phyloP scores from a whole-genome alignment of 2,113 vertebrate species.

The Eira barbara region DNA sequence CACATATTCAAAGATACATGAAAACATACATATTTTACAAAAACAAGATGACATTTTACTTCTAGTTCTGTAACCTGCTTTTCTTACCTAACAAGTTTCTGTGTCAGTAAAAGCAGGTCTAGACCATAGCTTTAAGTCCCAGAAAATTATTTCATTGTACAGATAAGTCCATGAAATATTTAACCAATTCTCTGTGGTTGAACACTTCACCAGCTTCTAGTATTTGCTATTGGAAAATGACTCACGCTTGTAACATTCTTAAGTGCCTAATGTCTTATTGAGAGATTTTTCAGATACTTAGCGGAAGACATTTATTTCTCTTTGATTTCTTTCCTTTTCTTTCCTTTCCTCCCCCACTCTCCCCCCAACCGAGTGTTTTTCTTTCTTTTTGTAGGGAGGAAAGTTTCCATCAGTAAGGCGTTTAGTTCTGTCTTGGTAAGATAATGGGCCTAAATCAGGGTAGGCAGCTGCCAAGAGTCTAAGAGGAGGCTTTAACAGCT shows the following conservation, averaged over 20 bases:
- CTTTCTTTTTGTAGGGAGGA: background rate
- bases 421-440: background rate
- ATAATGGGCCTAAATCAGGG: background rate
- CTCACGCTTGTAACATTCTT: background rate
- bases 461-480: background rate
- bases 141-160: background rate
- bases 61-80: background rate
- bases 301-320: background rate
- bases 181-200: background rate
- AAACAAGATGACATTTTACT: background rate
- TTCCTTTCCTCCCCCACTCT: accelerated
- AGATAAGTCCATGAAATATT: background rate
- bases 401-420: background rate
- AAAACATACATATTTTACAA: background rate
- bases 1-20: background rate
- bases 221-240: background rate
- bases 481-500: background rate
- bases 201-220: background rate
- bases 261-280: background rate
- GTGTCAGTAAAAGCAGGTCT: background rate
- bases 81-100: background rate
- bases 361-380: background rate
- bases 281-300: background rate
- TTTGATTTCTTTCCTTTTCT: background rate
- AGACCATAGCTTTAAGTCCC: background rate